Evolutionary conservation across 2,888 invertebrate genomes (phyloP).

Genomic region (Eupithecia exiguata): DNA sequence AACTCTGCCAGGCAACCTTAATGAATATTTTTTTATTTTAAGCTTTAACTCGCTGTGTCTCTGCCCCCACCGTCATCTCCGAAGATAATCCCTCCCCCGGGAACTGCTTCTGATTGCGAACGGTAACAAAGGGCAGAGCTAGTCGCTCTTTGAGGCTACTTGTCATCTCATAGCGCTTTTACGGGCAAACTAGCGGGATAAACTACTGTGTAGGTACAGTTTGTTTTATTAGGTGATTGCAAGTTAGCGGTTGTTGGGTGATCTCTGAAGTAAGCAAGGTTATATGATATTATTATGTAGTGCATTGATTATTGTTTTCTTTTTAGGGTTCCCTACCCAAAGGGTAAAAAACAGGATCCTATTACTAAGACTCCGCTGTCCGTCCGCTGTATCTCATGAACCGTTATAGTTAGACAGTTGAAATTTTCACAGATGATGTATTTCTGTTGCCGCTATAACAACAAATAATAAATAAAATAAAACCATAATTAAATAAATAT

Average conservation of each 20-base stretch:
- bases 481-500: no score
- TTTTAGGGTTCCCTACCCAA: no score
- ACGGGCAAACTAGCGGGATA: constrained; percentile 8
- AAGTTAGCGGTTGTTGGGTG: not conserved
- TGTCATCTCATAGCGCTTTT: constrained; percentile 25
- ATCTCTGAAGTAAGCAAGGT: not conserved
- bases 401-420: no score
- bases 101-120: constrained; percentile 65
- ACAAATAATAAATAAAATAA: no score
- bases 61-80: constrained; percentile 31
- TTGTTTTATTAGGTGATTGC: constrained; percentile 1
- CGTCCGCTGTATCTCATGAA: no score
- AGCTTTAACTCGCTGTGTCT: not conserved
- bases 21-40: no score
- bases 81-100: constrained; percentile 67
- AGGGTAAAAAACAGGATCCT: no score
- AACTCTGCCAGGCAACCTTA: no score
- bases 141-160: constrained; percentile 35
- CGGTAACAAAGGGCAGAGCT: constrained; percentile 57
- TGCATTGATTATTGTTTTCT: not conserved
- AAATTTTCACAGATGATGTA: no score
- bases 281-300: not conserved
- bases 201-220: not conserved
- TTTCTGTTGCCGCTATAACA: no score
- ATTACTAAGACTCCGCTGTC: no score